Evolutionary conservation across 2,113 vertebrate species (phyloP).

Genomic region (Nothobranchius kuhntae): DNA sequence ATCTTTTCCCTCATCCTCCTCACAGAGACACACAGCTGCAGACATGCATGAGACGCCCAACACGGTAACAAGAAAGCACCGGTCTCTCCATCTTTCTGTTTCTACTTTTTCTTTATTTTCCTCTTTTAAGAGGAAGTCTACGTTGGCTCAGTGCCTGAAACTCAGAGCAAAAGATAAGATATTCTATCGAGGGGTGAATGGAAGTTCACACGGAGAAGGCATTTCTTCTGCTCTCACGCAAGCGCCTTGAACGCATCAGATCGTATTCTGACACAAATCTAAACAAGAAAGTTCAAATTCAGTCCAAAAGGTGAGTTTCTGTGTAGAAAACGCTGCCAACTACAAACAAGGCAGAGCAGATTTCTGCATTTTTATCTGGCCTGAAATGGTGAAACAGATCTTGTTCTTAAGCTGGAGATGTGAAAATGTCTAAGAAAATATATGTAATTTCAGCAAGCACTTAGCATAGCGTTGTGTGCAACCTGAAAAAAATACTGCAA

Average conservation of each 20-base stretch:
- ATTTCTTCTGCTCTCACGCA: conserved; percentile 39
- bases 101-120: conserved; percentile 14
- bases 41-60: conserved; percentile 43
- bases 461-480: neutral
- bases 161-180: conserved; percentile 64
- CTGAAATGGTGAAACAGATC: conserved; percentile 13
- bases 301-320: conserved; percentile 44
- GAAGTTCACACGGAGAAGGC: conserved; percentile 61
- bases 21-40: conserved; percentile 43
- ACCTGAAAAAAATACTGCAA: neutral
- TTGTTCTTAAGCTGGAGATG: conserved; percentile 4
- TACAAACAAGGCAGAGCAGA: neutral
- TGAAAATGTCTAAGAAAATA: conserved; percentile 7
- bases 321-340: conserved; percentile 16
- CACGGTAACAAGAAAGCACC: conserved; percentile 45
- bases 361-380: conserved; percentile 25
- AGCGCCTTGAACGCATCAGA: conserved; percentile 35
- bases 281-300: conserved; percentile 47
- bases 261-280: conserved; percentile 36
- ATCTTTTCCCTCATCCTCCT: conserved; percentile 50
- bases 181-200: conserved; percentile 63
- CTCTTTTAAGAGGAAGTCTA: conserved; percentile 68
- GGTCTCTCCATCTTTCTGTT: conserved; percentile 41
- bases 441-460: conserved; percentile 5
- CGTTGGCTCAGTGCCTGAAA: conserved; percentile 58